Conservation (phyloP, 2,113 vertebrate species). For the Odontophorus gujanensis region DNA sequence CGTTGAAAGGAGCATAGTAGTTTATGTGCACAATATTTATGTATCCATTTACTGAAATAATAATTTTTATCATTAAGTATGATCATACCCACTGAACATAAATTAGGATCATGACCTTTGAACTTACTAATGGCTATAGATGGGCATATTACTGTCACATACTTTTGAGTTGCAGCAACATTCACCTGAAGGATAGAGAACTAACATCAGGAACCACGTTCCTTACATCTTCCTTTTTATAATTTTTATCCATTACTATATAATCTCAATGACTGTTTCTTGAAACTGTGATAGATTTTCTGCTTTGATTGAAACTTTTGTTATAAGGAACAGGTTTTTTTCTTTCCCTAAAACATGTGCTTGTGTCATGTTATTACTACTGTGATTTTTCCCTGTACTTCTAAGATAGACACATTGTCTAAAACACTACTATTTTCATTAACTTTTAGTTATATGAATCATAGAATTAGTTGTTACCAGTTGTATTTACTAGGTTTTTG, state of each 20-base stretch:
- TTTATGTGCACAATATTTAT: not conserved
- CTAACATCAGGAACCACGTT: not conserved
- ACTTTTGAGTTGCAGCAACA: not conserved
- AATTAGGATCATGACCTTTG: not conserved
- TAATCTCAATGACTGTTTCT: not conserved
- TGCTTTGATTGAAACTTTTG: not conserved
- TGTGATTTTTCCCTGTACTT: not conserved
- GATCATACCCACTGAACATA: not conserved
- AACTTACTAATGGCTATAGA: constrained; percentile 15
- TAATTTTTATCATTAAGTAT: not conserved
- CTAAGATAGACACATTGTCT: not conserved
- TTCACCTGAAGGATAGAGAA: not conserved
- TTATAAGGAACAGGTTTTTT: not conserved
- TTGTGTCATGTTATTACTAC: not conserved
- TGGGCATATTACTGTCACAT: not conserved
- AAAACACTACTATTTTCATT: not conserved
- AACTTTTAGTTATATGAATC: not conserved
- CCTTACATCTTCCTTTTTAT: not conserved
- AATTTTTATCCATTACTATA: not conserved
- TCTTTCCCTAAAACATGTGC: rapidly evolving
- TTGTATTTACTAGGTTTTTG: not conserved
- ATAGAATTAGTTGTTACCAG: not conserved
- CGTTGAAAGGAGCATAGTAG: not conserved
- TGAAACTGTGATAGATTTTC: not conserved
- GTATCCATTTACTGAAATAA: not conserved